Base-by-base conservation (phyloP, 2,888 invertebrate genomes). In the Camponotus fellah region DNA sequence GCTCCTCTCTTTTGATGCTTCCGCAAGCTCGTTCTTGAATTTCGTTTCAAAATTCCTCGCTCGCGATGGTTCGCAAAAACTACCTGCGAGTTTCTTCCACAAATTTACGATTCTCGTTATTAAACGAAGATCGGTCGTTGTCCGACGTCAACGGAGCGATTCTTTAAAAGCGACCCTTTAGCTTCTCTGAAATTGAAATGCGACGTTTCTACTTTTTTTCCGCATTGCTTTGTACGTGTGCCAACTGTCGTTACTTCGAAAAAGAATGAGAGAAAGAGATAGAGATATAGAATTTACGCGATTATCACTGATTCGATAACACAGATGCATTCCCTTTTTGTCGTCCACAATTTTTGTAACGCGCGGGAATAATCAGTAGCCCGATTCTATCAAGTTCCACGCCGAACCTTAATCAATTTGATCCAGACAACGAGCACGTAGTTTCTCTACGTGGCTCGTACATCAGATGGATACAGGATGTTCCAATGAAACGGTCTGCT, bases 81-180 rank as follows among this genome's bases (percentile, higher is more conserved):
- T n/a, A n/a, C n/a, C 49, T 46, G 40, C 14, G 53, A 49, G 82
- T 49, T 17, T 69, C 56, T 69, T 84, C 81, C 84, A 88, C 83
- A 87, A 92, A 92, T 92, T 92, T 92, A 91, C 90, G 91, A 90
- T 88, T 89, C 88, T 85, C 87, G 89, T 92, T 92, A 92, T 91
- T 92, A 92, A 91, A 92, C 89, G 82, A 74, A 83, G 69, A 66
- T 75, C 62, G 56, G 83, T 49, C 37, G 26, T 66, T 12, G 68
- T 53, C 14, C 80, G 49, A 43, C 17, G 40, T 46, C 43, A 75
- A n/a, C 37, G 62, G 26, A 26, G 17, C 75, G 62, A 46, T 21
- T 64, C 56, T 74, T 62, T 75, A 71, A 86, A 85, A 49, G 46
- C 58, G 46, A 56, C 64, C 46, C 68, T 64, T 68, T 71, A 53